A percentile compares a stretch with the other conserved stretches of the same genome.
phyloP scores from a whole-genome alignment of 2,888 invertebrate species.

The Pristionchus japonicus region DNA sequence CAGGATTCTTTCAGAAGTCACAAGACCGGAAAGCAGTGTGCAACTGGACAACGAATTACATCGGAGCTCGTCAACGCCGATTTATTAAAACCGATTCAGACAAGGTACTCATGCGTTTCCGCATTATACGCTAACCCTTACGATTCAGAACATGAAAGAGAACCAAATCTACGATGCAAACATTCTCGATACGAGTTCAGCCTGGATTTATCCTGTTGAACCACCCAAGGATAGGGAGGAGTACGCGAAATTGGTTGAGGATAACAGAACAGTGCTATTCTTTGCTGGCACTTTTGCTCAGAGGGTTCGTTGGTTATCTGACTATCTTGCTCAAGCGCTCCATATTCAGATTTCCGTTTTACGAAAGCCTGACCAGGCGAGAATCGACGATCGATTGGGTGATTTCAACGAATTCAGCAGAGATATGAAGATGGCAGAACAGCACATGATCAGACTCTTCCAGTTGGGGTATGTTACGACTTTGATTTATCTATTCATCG shows the following conservation, averaged over 20 bases:
- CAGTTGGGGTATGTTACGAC: neutral
- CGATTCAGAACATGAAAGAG: neutral
- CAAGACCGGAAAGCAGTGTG: neutral
- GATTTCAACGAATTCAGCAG: neutral
- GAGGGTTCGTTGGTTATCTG: neutral
- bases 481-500: too few species aligned
- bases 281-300: neutral
- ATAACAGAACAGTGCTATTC: neutral
- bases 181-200: neutral
- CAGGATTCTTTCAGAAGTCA: neutral
- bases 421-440: neutral
- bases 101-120: neutral
- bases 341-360: neutral
- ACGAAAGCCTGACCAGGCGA: neutral
- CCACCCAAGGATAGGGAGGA: neutral
- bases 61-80: neutral
- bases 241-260: neutral
- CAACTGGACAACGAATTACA: neutral
- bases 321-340: neutral
- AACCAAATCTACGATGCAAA: neutral
- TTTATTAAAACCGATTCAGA: neutral
- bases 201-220: constrained; percentile 40
- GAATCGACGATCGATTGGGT: neutral
- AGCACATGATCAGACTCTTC: neutral
- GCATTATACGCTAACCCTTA: too few species aligned